phyloP scores from a whole-genome alignment of 1,140 invertebrate genomes.

The Sycobia sp. region DNA sequence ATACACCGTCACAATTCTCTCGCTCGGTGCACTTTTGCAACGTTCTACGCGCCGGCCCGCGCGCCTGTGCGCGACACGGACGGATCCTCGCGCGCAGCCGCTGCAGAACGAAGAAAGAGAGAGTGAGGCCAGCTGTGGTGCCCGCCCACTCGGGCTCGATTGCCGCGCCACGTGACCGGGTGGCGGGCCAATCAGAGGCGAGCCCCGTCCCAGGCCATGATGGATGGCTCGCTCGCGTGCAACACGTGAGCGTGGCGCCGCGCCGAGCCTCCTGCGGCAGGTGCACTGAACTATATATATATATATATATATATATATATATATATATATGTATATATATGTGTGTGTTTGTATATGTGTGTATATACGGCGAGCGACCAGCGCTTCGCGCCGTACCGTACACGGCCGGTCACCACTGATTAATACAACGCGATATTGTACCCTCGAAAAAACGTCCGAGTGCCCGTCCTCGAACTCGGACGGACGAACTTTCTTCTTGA shows the following conservation, averaged over 20 bases:
- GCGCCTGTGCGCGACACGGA: neutral
- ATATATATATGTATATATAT: too few species aligned
- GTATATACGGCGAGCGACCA: conserved; percentile 25
- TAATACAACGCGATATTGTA: too few species aligned
- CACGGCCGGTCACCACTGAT: too few species aligned
- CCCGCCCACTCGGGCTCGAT: conserved; percentile 64
- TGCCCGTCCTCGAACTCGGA: too few species aligned
- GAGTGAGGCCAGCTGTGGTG: conserved; percentile 48
- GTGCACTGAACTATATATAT: too few species aligned
- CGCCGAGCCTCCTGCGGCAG: conserved; percentile 53
- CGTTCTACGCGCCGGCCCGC: conserved; percentile 29
- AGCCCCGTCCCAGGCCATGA: conserved; percentile 65
- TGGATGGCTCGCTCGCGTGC: conserved; percentile 63
- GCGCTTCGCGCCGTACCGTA: too few species aligned
- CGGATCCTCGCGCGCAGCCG: neutral
- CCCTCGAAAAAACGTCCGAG: too few species aligned
- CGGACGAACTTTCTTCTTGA: too few species aligned
- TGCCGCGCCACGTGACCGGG: conserved; percentile 66
- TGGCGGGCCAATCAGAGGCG: conserved; percentile 62
- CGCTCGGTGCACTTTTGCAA: too few species aligned
- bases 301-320: too few species aligned
- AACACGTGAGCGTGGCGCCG: conserved; percentile 61
- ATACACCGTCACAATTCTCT: too few species aligned
- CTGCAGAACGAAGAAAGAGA: neutral
- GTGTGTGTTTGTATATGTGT: too few species aligned